These are phyloP conservation scores for Entomyzon cyanotis DNA, from an alignment of 2,113 vertebrate genomes.

Conservation along the genomic window DNA sequence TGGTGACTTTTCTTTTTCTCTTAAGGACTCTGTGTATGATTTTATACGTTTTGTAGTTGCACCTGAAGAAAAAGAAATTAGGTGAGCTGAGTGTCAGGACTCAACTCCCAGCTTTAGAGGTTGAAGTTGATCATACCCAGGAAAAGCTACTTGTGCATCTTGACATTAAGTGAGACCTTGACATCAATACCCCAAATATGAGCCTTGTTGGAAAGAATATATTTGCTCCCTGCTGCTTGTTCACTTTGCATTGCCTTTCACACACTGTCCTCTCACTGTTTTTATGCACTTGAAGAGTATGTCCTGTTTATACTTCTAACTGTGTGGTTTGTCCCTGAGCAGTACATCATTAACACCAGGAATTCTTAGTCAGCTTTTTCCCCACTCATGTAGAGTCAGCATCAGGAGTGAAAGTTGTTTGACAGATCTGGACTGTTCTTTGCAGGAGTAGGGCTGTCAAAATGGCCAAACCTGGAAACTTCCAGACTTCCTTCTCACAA, in stretches of 20 bases:
- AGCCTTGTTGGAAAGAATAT: background rate
- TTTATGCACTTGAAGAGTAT: background rate
- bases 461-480: background rate
- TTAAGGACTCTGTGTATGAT: background rate
- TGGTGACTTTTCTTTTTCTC: background rate
- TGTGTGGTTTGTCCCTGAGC: background rate
- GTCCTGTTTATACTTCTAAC: background rate
- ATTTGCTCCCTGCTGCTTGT: background rate
- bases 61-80: background rate
- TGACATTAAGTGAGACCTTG: background rate
- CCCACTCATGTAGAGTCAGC: background rate
- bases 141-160: background rate
- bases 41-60: background rate
- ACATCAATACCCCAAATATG: background rate
- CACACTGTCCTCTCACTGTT: background rate
- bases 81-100: background rate
- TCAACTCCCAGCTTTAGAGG: accelerated
- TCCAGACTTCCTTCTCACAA: background rate
- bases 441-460: background rate
- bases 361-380: background rate
- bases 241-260: background rate
- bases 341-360: background rate
- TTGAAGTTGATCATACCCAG: background rate
- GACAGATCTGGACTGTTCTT: background rate
- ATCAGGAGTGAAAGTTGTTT: background rate